Evolutionary conservation across 2,113 vertebrate genomes (phyloP), one percentile per base, ranked within the genome.

Genomic region (Channa argus): DNA sequence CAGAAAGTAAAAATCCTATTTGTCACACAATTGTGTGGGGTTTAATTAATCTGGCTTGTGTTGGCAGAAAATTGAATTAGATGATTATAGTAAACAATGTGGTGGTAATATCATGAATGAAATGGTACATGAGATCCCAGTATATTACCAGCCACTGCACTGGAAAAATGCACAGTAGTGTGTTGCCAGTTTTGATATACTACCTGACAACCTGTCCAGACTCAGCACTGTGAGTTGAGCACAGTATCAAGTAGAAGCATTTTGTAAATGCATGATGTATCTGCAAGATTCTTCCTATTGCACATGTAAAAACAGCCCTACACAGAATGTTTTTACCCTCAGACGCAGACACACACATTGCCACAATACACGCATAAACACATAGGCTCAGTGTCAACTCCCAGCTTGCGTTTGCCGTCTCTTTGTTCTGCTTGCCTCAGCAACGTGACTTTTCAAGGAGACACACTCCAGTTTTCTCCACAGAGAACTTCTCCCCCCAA

Each of bases 341-440:
- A 24, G 24, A 24, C 24, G 24, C 24, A 24, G 24, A 5, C 36
- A 67, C 49, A 4, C 47, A 37, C 13, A 5, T 12, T 13, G 4
- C 12, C 11, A 13, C 10, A 46, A 37, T 5, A 46, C 10, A 24
- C 33, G 14, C 15, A 46, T 7, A 39, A 34, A 34, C 36, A 2
- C 36, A 39, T 44, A 10, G 12, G n/a, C 54, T 46, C 15, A 2
- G 51, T 47, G 56, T 61, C 74, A 69, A 69, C 50, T 71, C 68
- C 69, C 54, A 70, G 71, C 66, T 44, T 60, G 52, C 46, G 67
- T 71, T 59, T 55, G 47, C 80, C 56, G 47, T 74, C 59, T 79
- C 56, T 82, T 71, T 70, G 55, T 88, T 80, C 63, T 83, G 76
- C 85, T 83, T 75, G 66, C 79, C 56, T 86, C 79, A 86, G 83